A percentile compares a stretch with the other conserved stretches of the same genome.
phyloP scores from a whole-genome alignment of 2,888 invertebrate species.

The Hemithea aestivaria region DNA sequence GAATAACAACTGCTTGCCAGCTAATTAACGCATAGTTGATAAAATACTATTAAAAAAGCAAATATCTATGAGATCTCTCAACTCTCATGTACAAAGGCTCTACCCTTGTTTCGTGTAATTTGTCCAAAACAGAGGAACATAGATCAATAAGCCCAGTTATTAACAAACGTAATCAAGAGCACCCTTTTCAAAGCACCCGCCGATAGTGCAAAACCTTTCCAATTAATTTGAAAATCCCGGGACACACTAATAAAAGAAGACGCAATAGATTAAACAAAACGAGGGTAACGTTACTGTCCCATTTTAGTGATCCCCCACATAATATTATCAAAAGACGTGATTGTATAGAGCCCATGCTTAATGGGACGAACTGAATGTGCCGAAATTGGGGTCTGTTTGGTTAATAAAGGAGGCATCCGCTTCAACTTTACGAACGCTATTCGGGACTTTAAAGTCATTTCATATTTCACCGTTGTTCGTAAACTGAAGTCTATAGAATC shows the following conservation, averaged over 20 bases:
- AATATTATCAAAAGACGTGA: conserved; percentile 26
- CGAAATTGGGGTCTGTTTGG: conserved; percentile 36
- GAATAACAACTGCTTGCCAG: no score
- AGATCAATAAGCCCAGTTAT: background rate
- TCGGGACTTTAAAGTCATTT: conserved; percentile 21
- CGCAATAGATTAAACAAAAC: conserved; percentile 15
- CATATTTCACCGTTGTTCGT: conserved; percentile 16
- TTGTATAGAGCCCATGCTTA: conserved; percentile 20
- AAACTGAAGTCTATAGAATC: conserved; percentile 19
- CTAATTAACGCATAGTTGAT: no score
- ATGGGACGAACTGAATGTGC: conserved; percentile 24
- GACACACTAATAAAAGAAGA: conserved; percentile 16
- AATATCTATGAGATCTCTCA: no score
- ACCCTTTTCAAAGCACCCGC: conserved; percentile 5
- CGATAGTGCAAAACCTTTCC: conserved; percentile 15
- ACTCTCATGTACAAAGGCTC: no score
- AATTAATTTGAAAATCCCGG: conserved; percentile 16
- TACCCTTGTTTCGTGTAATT: no score
- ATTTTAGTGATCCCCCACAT: conserved; percentile 21
- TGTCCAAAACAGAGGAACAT: no score
- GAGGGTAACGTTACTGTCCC: conserved; percentile 16
- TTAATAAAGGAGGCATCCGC: conserved; percentile 46
- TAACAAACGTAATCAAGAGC: background rate
- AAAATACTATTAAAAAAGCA: no score
- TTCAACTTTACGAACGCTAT: conserved; percentile 20